Conservation (phyloP, 2,797 vertebrate species). For the Erpetoichthys calabaricus region DNA sequence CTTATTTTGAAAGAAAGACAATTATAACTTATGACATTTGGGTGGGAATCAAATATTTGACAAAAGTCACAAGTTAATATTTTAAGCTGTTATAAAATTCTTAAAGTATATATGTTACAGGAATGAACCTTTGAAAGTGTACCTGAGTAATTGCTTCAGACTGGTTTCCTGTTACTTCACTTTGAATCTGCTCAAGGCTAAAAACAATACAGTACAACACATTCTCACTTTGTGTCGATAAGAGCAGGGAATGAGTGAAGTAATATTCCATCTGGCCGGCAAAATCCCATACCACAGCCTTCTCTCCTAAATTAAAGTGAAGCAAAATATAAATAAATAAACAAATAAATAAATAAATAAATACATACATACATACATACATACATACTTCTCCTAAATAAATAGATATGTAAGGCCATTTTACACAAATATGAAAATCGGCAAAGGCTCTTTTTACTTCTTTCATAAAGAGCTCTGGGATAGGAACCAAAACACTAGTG, state of each 20-base stretch:
- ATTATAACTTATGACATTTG: no score
- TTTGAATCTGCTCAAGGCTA: constrained; percentile 14
- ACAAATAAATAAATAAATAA: no score
- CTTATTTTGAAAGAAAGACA: no score
- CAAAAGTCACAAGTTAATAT: background rate
- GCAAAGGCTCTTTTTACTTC: no score
- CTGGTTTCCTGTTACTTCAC: constrained; percentile 12
- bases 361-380: no score
- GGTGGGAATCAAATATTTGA: no score
- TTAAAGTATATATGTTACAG: background rate
- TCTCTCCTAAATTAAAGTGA: constrained; percentile 1
- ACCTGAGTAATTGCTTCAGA: constrained; percentile 14
- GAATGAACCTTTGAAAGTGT: background rate
- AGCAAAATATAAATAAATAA: no score
- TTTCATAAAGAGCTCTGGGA: no score
- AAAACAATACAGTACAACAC: constrained; percentile 17
- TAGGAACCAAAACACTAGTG: no score
- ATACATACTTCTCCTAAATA: no score
- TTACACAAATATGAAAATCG: no score
- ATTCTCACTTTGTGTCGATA: constrained; percentile 8
- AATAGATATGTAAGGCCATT: no score
- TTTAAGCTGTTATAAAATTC: background rate
- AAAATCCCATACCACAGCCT: constrained; percentile 19
- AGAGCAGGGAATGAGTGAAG: constrained; percentile 16
- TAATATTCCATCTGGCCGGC: constrained; percentile 21